These are phyloP conservation scores for Melipona beecheii DNA, from an alignment of 2,888 invertebrate species.

Conservation along the genomic window DNA sequence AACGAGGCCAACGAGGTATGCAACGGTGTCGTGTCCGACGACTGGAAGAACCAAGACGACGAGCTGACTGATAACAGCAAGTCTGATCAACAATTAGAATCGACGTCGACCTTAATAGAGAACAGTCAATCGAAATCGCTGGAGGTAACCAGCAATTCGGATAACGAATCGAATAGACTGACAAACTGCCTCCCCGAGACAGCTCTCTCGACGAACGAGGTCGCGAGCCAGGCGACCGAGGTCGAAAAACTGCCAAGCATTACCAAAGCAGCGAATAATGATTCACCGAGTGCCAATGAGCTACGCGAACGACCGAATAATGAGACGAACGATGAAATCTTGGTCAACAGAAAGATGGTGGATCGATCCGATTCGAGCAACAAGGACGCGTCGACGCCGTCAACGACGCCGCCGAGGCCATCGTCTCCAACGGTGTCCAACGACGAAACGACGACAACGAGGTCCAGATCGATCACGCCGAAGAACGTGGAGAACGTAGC, in stretches of 20 bases:
- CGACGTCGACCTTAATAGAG: conserved; percentile 14
- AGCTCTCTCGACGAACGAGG: conserved; percentile 44
- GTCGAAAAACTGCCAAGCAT: conserved; percentile 29
- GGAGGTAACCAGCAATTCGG: background rate
- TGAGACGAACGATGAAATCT: conserved; percentile 32
- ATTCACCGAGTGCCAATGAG: conserved; percentile 47
- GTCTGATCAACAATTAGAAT: conserved; percentile 12
- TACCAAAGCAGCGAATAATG: conserved; percentile 31
- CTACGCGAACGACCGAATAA: conserved; percentile 39
- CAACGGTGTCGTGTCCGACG: conserved; percentile 41
- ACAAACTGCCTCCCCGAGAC: conserved; percentile 38
- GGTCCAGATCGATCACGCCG: conserved; percentile 25
- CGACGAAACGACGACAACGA: conserved; percentile 5
- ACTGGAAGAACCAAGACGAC: conserved; percentile 26
- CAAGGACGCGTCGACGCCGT: background rate
- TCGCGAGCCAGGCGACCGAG: conserved; percentile 15
- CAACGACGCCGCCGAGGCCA: conserved; percentile 28
- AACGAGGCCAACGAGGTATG: conserved; percentile 32
- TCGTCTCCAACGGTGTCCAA: conserved; percentile 15
- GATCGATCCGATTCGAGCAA: conserved; percentile 16
- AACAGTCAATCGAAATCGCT: conserved; percentile 23
- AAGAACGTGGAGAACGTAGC: conserved; percentile 13
- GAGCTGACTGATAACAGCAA: conserved; percentile 3
- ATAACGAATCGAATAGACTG: conserved; percentile 69
- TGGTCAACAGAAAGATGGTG: conserved; percentile 46